Base-by-base conservation (phyloP, 2,113 vertebrate species). In the Sialia sialis region DNA sequence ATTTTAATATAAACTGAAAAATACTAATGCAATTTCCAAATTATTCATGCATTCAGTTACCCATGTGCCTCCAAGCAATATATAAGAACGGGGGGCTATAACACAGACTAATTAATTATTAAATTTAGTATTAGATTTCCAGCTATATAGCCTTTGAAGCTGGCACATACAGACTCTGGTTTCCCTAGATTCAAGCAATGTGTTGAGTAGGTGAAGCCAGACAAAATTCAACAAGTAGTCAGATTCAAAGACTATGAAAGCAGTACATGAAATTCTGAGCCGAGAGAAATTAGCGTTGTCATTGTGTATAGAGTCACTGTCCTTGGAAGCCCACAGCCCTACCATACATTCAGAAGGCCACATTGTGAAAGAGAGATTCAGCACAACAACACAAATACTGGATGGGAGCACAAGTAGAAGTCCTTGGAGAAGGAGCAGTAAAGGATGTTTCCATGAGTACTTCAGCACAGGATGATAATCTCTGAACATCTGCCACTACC, bases 291-390 rank as follows among this genome's bases (percentile, higher is more conserved):
- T 6, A 81, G 4, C 15, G 38, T 54, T 70, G 58, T 41, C 17
- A 4, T 6, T 1, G 0, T 7, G 22, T 19, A 48, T 2, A 48
- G 56, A 78, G 22, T 34, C 60, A 36, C 34, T 20, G 59, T n/a
- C 15, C 46, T 54, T 0, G 0, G 21, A 18, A 48, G 38, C 13
- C 16, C 32, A n/a, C 0, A 48, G 27, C 44, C 30, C 41, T 26
- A 30, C 20, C 5, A 48, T 2, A 32, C 39, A n/a, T n/a, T 51
- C 39, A 78, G 52, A 36, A 82, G 58, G 30, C 38, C 32, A 44
- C 63, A 11, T 9, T 8, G 27, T 4, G 19, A 48, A 38, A 46
- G 10, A 41, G 26, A 52, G 32, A 54, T n/a, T 72, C 30, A 43
- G 66, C n/a, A 56, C 59, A 60, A 12, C 39, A 48, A 15, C 6